Conservation (phyloP, 2,888 invertebrate species). For the Thereva nobilitata region DNA sequence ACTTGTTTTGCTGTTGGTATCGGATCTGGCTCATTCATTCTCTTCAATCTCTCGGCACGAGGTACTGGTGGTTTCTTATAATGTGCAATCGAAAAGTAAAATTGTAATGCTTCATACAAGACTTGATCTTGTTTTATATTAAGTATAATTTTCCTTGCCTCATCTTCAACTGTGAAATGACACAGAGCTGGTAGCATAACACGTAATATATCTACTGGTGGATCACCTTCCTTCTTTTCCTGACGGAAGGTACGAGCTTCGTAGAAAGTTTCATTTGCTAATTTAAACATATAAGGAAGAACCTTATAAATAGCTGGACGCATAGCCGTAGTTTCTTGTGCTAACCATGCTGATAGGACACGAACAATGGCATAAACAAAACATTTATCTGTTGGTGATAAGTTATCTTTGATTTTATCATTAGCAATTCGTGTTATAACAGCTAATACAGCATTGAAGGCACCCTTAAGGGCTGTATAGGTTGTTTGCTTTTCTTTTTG, state of each 20-base stretch:
- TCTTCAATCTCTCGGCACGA: constrained; percentile 76
- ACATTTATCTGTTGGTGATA: constrained; percentile 71
- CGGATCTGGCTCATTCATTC: constrained; percentile 74
- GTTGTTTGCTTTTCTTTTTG: constrained; percentile 89
- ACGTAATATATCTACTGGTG: constrained; percentile 72
- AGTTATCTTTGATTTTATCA: constrained; percentile 72
- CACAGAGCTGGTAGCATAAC: constrained; percentile 87
- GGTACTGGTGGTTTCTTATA: constrained; percentile 82
- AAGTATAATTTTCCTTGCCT: constrained; percentile 78
- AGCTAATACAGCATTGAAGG: constrained; percentile 79
- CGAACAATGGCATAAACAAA: constrained; percentile 85
- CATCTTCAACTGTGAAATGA: constrained; percentile 89
- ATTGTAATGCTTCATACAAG: constrained; percentile 76
- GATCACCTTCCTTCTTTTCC: constrained; percentile 65
- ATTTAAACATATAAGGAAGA: constrained; percentile 77
- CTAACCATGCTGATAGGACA: constrained; percentile 85
- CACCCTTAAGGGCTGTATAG: constrained; percentile 86
- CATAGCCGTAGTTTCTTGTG: constrained; percentile 88
- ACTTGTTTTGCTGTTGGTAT: constrained; percentile 73
- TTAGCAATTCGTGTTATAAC: constrained; percentile 73
- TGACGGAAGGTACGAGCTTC: constrained; percentile 70
- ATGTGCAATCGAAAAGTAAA: constrained; percentile 86
- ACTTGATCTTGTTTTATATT: constrained; percentile 79
- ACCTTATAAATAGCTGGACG: constrained; percentile 79
- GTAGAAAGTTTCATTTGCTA: constrained; percentile 82